Percentiles rank a stretch among this genome's conserved stretches.
Evolutionary conservation across 2,888 invertebrate genomes (phyloP).

Genomic region (Heliconius ismenius): DNA sequence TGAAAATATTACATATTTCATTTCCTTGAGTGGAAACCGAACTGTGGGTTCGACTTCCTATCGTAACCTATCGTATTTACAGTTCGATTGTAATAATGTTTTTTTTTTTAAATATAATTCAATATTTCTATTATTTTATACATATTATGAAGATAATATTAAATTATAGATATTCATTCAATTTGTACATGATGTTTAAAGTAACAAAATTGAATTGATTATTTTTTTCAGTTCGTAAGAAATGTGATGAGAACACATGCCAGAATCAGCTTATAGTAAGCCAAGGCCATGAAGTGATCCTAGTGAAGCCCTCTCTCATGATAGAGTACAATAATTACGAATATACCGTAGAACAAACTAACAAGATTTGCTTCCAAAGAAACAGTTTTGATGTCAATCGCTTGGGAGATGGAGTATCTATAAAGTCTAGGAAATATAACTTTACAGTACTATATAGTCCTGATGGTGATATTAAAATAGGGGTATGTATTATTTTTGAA

Average conservation of each 20-base stretch:
- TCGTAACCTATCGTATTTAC: no score
- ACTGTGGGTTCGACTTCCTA: no score
- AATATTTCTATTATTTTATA: not conserved
- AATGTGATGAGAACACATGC: slow-evolving; percentile 84
- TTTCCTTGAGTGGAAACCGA: no score
- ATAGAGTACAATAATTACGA: slow-evolving; percentile 86
- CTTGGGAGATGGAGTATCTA: slow-evolving; percentile 86
- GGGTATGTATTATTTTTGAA: slow-evolving; percentile 71
- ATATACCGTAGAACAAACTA: slow-evolving; percentile 82
- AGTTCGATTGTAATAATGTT: no score
- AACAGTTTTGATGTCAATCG: slow-evolving; percentile 85
- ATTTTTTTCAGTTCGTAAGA: slow-evolving; percentile 80
- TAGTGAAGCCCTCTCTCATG: slow-evolving; percentile 84
- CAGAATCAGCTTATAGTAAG: slow-evolving; percentile 83
- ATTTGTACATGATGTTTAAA: not conserved
- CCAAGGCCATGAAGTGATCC: slow-evolving; percentile 81
- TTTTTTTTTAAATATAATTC: not conserved
- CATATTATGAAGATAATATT: not conserved
- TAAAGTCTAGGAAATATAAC: slow-evolving; percentile 86
- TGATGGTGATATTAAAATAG: slow-evolving; percentile 86
- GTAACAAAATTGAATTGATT: not conserved
- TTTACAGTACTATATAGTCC: slow-evolving; percentile 88
- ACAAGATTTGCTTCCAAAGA: slow-evolving; percentile 82
- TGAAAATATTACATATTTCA: no score
- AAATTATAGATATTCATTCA: not conserved